Percentiles rank a stretch among this genome's conserved stretches.
Conservation (phyloP, 2,113 vertebrate genomes). For the Rhynchopsitta pachyrhyncha region DNA sequence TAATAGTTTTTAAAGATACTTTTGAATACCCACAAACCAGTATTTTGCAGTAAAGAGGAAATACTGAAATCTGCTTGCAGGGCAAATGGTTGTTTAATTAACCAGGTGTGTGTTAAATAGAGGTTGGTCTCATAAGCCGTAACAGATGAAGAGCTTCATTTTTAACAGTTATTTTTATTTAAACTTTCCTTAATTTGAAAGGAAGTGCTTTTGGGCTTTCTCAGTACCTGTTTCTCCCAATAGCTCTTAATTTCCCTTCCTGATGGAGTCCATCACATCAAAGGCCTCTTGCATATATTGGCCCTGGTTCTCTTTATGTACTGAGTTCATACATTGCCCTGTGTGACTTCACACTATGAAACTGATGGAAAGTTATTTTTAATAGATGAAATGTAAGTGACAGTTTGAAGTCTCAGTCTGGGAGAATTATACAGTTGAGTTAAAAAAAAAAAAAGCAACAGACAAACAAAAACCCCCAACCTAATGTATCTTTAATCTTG, state of each 20-base stretch:
- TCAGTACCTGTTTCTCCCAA: not conserved
- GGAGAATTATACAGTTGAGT: not conserved
- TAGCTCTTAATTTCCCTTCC: not conserved
- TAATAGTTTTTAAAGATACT: not conserved
- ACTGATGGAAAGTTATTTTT: not conserved
- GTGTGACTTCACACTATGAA: not conserved
- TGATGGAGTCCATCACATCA: not conserved
- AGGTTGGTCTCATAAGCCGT: not conserved
- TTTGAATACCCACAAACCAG: not conserved
- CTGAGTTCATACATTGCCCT: not conserved
- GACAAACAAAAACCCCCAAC: rapidly evolving
- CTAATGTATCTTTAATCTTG: not conserved
- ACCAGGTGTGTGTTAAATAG: not conserved
- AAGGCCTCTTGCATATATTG: not conserved
- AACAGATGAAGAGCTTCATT: not conserved
- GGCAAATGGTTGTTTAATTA: not conserved
- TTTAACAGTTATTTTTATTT: not conserved
- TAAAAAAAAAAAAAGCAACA: not conserved
- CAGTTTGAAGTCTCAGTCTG: not conserved
- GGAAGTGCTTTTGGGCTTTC: not conserved
- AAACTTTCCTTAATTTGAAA: not conserved
- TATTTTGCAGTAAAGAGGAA: not conserved
- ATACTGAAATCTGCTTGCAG: not conserved
- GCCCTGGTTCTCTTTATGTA: rapidly evolving
- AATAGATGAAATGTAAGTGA: not conserved